Conservation (phyloP, 2,888 invertebrate genomes). For the Xylocampa areola region DNA sequence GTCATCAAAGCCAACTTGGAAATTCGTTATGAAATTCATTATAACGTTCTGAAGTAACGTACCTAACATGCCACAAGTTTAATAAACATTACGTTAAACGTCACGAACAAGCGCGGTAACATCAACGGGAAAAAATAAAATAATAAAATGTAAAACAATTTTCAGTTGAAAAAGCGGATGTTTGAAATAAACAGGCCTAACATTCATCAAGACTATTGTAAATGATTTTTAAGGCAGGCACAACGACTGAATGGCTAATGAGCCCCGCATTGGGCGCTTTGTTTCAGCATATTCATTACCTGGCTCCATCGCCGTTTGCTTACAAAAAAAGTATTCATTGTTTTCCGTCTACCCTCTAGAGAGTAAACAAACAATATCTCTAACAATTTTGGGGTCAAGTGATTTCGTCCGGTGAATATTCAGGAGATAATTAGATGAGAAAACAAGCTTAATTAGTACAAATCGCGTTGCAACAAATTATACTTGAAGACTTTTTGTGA, state of each 20-base stretch:
- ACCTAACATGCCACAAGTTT: conserved; percentile 27
- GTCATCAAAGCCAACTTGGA: conserved; percentile 44
- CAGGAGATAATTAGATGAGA: conserved; percentile 74
- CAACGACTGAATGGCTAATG: conserved; percentile 84
- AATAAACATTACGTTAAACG: conserved; percentile 39
- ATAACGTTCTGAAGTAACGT: conserved; percentile 19
- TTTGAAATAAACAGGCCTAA: conserved; percentile 68
- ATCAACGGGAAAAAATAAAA: conserved; percentile 37
- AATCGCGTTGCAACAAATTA: conserved; percentile 60
- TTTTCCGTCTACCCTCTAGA: conserved; percentile 72
- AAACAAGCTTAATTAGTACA: conserved; percentile 74
- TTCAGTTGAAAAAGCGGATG: conserved; percentile 56
- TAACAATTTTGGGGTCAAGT: conserved; percentile 83
- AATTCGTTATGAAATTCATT: conserved; percentile 42
- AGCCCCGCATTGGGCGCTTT: conserved; percentile 80
- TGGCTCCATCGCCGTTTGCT: conserved; percentile 77
- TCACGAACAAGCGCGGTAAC: conserved; percentile 7
- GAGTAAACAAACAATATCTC: conserved; percentile 81
- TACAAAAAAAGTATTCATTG: conserved; percentile 80
- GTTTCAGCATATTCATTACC: conserved; percentile 87
- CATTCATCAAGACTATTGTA: conserved; percentile 83
- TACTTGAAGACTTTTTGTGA: conserved; percentile 45
- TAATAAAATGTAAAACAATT: conserved; percentile 61
- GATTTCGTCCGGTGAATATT: conserved; percentile 74
- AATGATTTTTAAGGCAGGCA: conserved; percentile 84